Evolutionary conservation across 1,140 invertebrate genomes (phyloP).

Genomic region (Periplaneta americana): DNA sequence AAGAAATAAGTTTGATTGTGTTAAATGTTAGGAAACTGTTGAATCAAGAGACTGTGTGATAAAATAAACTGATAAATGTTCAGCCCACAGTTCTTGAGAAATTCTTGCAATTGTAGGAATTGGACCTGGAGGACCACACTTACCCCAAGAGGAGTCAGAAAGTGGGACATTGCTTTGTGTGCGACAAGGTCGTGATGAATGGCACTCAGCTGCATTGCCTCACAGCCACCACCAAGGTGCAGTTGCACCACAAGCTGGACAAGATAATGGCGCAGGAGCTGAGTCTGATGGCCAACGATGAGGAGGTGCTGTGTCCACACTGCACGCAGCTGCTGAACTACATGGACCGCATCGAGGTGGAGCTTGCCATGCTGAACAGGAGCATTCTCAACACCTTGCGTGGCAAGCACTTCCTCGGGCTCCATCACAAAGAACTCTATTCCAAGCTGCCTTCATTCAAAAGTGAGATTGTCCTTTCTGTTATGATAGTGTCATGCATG

Average conservation of each 20-base stretch:
- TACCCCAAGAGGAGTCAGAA: neutral
- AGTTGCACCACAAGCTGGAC: neutral
- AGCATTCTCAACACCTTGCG: neutral
- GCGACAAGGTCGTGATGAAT: neutral
- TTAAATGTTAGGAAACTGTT: no score
- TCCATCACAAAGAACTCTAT: neutral
- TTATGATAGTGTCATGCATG: no score
- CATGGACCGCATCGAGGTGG: constrained; percentile 3
- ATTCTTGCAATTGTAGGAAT: no score
- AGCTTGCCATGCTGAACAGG: constrained; percentile 7
- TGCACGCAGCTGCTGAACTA: constrained; percentile 8
- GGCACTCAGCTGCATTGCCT: neutral
- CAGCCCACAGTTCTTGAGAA: no score
- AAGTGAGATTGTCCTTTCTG: no score
- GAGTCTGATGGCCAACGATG: neutral
- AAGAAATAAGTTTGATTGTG: no score
- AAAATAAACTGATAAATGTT: no score
- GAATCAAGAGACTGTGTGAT: no score
- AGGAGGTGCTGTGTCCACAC: neutral
- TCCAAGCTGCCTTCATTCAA: neutral
- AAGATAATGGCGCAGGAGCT: neutral
- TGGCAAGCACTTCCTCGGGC: neutral
- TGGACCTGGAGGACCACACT: no score
- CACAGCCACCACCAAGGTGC: constrained; percentile 1
- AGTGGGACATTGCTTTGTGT: neutral